Conservation (phyloP, 2,797 vertebrate species). For the Euphonia xanthogaster region DNA sequence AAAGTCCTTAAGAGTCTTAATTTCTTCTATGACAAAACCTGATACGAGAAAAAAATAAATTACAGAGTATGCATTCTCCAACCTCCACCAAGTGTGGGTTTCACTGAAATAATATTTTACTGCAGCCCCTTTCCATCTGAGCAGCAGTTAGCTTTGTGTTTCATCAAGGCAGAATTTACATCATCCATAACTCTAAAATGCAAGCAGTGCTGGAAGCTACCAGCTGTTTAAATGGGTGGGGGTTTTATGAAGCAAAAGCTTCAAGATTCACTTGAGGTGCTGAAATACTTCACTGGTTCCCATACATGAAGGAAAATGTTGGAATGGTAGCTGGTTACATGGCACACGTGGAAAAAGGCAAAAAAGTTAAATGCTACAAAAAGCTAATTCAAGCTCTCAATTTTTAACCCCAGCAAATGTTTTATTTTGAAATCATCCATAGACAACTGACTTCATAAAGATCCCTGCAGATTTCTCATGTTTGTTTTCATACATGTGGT, state of each 20-base stretch:
- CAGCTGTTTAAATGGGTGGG: background rate
- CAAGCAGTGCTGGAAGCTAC: background rate
- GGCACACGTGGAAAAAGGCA: background rate
- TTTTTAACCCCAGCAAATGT: background rate
- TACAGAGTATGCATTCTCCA: background rate
- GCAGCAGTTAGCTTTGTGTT: background rate
- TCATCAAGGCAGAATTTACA: conserved; percentile 9
- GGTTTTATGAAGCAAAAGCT: background rate
- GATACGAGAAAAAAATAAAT: background rate
- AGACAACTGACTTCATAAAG: background rate
- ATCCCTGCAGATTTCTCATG: background rate
- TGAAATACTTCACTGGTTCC: background rate
- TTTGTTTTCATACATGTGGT: background rate
- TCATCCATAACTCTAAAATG: background rate
- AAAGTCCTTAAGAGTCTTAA: background rate
- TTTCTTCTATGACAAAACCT: background rate
- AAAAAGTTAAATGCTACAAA: background rate
- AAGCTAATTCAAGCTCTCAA: background rate
- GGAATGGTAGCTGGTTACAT: background rate
- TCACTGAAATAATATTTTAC: conserved; percentile 1
- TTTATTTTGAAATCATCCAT: background rate
- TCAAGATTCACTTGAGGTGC: background rate
- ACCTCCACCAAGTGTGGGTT: background rate
- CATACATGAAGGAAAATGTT: background rate
- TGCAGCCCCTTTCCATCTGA: background rate